Evolutionary conservation across 2,888 invertebrate species (phyloP).

Genomic region (Aradus depressus): DNA sequence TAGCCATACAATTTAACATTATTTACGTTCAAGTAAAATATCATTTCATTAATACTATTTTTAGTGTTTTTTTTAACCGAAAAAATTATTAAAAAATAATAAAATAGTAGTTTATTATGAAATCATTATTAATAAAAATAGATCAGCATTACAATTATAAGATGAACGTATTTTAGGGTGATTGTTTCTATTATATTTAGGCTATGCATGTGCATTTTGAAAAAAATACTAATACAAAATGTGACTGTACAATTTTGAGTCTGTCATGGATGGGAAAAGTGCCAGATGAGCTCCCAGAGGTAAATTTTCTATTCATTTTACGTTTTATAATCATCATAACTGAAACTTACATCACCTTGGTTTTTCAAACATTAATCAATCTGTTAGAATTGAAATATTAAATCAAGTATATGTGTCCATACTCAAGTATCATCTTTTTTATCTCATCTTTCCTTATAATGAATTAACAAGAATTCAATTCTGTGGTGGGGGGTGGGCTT

Average conservation of each 20-base stretch:
- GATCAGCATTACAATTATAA: too few relatives aligned
- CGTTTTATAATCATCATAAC: neutral
- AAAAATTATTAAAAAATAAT: too few relatives aligned
- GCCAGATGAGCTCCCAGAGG: constrained; percentile 89
- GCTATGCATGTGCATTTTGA: constrained; percentile 93
- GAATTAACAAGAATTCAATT: too few relatives aligned
- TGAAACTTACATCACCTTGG: neutral
- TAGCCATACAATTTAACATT: too few relatives aligned
- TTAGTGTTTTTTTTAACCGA: too few relatives aligned
- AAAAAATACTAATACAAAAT: constrained; percentile 82
- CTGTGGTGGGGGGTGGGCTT: too few relatives aligned
- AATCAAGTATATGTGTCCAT: neutral
- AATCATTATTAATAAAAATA: too few relatives aligned
- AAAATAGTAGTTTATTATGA: too few relatives aligned
- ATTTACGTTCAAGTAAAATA: too few relatives aligned
- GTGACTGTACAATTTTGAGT: constrained; percentile 88
- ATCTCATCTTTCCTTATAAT: neutral
- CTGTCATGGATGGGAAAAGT: constrained; percentile 98
- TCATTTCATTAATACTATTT: too few relatives aligned
- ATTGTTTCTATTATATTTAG: too few relatives aligned
- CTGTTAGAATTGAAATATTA: neutral
- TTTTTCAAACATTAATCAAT: neutral
- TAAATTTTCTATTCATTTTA: constrained; percentile 40
- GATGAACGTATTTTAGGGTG: too few relatives aligned
- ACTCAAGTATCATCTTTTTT: neutral